These are phyloP conservation scores for Ariopsis seemanni DNA, from an alignment of 2,113 vertebrate species.

Conservation along the genomic window DNA sequence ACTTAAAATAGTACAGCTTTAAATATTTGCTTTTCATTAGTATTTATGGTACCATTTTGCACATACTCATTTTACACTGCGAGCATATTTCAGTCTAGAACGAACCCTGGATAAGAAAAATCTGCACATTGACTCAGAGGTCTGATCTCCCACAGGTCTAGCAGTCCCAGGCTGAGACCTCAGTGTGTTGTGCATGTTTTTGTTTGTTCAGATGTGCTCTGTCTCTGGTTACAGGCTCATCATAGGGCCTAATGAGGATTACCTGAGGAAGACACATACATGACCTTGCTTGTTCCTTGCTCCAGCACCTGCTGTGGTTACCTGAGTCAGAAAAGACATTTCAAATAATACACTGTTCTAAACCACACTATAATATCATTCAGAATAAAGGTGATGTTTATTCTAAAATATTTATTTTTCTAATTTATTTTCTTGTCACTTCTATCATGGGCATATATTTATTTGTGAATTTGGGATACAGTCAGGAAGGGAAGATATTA, in stretches of 20 bases:
- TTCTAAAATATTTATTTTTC: background rate
- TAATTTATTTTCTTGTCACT: background rate
- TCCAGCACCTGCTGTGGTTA: conserved; percentile 54
- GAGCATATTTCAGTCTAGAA: background rate
- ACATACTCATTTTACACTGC: background rate
- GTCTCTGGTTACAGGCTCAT: conserved; percentile 49
- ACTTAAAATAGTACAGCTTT: background rate
- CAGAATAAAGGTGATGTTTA: background rate
- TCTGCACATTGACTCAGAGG: background rate
- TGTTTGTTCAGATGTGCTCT: conserved; percentile 50
- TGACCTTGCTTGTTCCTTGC: conserved; percentile 22
- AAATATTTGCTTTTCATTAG: background rate
- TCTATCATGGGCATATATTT: background rate
- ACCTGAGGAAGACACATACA: conserved; percentile 42
- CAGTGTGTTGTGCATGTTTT: conserved; percentile 17
- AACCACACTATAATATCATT: background rate
- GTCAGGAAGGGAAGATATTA: background rate
- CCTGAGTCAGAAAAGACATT: conserved; percentile 38
- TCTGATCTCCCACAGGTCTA: conserved; percentile 12
- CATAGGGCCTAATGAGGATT: conserved; percentile 44
- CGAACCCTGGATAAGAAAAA: background rate
- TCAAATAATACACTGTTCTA: conserved; percentile 19
- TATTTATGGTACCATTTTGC: background rate
- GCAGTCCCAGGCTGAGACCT: conserved; percentile 34
- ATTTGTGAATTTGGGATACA: background rate